Base-by-base conservation (phyloP, 2,113 vertebrate genomes). In the Herpetotheres cachinnans region DNA sequence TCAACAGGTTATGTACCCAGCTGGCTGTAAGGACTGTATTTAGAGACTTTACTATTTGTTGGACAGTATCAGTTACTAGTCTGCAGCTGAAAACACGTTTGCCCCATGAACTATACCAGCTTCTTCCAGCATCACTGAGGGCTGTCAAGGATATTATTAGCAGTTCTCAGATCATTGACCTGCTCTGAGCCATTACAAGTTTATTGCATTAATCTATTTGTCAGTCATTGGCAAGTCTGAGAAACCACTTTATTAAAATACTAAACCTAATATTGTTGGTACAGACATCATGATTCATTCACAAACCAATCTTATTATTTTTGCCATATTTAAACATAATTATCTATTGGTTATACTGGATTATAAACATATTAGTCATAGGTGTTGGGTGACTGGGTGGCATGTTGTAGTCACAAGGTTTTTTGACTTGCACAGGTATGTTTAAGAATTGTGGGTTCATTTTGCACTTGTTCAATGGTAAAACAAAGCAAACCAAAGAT, bases 201-300 rank as follows among this genome's bases (percentile, higher is more conserved):
- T 89, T 83, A 72, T 71, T 95, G 67, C 65, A 38, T 93, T 94
- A 73, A 84, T 83, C 69, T 44, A 54, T 71, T 67, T 79, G 46
- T 84, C 82, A 81, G 40, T 2, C 0, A 19, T 46, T 84, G 67
- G 32, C 84, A 82, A 30, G 66, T 70, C 69, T 80, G 46, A 42
- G 62, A 95, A 88, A 56, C 9, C n/a, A 91, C 58, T 74, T 89
- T 82, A 84, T 82, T 96, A 78, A 85, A 93, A 86, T 93, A 55
- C 42, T 70, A 17, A 82, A 83, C 61, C 49, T 72, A 85, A 26
- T 29, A 90, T 78, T 83, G 78, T 84, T 89, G 36, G 52, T 62
- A 59, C 47, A 56, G 70, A 34, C 34, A 34, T 72, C n/a, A 17
- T 7, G 21, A 73, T 59, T 87, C 47, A 62, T 84, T 91, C 61